Base-by-base conservation (phyloP, 2,113 vertebrate genomes). In the Salvator merianae region DNA sequence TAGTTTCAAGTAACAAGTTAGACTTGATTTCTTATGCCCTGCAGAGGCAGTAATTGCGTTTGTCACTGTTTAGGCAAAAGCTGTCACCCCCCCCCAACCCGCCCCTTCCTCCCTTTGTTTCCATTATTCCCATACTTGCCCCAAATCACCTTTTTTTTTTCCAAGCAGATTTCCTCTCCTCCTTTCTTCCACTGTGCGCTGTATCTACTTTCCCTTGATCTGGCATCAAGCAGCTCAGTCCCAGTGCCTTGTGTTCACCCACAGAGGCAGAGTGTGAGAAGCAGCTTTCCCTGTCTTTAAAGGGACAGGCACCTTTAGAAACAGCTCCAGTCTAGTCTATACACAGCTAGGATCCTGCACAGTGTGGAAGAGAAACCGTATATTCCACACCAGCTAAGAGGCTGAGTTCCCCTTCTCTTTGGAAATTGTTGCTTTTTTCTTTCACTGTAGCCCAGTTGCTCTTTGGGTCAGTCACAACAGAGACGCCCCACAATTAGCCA, bases 111-210 rank as follows among this genome's bases (percentile, higher is more conserved):
- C 38, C 55, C 4, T 76, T 59, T 38, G 32, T 72, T 66, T 65
- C 71, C 38, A 20, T 75, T 40, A 34, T 86, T 28, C 59, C 59
- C 66, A 47, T 40, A 53, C 75, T 26, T 72, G 36, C 65, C 73
- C 85, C 50, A 63, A 86, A 68, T 87, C 76, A 87, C 86, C 86
- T 87, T 69, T 79, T 87, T 79, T 87, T 47, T 77, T 69, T 87
- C 68, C 81, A 72, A 20, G 81, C 81, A 68, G 86, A 36, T 87
- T 72, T 55, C 47, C 69, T 83, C 69, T 83, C 30, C 74, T 77
- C 32, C 68, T 26, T 74, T 36, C 74, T 74, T 82, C 38, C 75
- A 68, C 53, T 34, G 79, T 10, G 75, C 75, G 82, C 79, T 73
- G 59, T 77, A 55, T 85, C 50, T 76, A 82, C 74, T 84, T 75